phyloP scores from a whole-genome alignment of 1,140 invertebrate genomes.

The Brachionus rotundiformis region DNA sequence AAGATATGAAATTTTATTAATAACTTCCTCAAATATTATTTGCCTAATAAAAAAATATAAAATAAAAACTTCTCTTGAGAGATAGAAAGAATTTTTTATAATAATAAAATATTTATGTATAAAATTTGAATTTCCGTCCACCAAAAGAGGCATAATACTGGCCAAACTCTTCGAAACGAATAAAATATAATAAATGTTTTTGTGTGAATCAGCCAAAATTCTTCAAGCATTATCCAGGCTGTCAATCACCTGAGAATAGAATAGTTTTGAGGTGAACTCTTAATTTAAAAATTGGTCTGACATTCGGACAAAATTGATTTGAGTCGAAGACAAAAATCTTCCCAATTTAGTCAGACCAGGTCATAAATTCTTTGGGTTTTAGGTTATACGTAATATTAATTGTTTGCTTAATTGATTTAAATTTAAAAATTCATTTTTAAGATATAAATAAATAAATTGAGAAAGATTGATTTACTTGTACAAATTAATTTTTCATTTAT shows the following conservation, averaged over 20 bases:
- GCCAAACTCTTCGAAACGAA: neutral
- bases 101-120: neutral
- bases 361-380: neutral
- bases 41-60: conserved; percentile 9
- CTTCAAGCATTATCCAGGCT: neutral
- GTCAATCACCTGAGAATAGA: neutral
- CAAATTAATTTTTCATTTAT: neutral
- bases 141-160: neutral
- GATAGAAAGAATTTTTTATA: neutral
- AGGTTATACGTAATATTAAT: neutral
- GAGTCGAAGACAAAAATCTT: neutral
- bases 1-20: conserved; percentile 35
- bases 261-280: conserved; percentile 4
- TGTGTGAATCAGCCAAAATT: neutral
- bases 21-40: conserved; percentile 17
- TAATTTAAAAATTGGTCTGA: neutral
- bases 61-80: neutral
- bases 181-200: neutral
- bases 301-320: conserved; percentile 10
- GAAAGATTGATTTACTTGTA: neutral
- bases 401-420: neutral
- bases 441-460: neutral
- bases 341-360: neutral
- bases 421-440: neutral
- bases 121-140: conserved; percentile 1